Evolutionary conservation across 1,140 invertebrate species (phyloP).

Genomic region (Drosophila azteca): DNA sequence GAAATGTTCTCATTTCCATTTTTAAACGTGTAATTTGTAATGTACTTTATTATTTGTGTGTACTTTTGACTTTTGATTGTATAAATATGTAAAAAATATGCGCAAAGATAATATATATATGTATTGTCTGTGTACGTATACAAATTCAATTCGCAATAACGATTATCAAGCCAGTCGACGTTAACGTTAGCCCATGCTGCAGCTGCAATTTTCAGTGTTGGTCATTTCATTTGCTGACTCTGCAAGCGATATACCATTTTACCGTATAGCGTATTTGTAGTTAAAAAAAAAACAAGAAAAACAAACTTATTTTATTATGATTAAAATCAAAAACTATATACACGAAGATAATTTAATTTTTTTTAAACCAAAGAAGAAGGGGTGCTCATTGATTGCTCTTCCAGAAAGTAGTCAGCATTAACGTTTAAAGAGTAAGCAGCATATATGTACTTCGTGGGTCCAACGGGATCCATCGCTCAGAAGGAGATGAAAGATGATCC

Average conservation of each 20-base stretch:
- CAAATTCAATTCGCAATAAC: conserved; percentile 11
- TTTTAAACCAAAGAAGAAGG: neutral
- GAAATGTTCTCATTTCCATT: conserved; percentile 20
- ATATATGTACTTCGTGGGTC: no score
- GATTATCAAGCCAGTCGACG: conserved; percentile 38
- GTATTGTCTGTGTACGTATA: conserved; percentile 19
- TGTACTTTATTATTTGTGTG: conserved; percentile 13
- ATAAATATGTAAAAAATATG: conserved; percentile 41
- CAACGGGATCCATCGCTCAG: no score
- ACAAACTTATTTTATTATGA: conserved; percentile 49
- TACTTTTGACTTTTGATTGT: conserved; percentile 30
- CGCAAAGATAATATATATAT: neutral
- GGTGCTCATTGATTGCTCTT: no score
- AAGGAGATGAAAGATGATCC: no score
- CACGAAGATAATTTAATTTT: neutral
- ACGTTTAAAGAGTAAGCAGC: no score
- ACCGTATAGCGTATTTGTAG: conserved; percentile 77
- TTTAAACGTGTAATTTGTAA: conserved; percentile 17
- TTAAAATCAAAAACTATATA: conserved; percentile 5
- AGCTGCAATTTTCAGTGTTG: conserved; percentile 36
- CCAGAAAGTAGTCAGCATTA: no score
- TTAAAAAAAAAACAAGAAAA: conserved; percentile 35
- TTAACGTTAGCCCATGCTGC: conserved; percentile 30
- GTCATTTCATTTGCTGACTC: conserved; percentile 47
- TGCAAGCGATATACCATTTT: conserved; percentile 71